Base-by-base conservation (phyloP, 1,140 invertebrate genomes). In the Drosophila ficusphila region DNA sequence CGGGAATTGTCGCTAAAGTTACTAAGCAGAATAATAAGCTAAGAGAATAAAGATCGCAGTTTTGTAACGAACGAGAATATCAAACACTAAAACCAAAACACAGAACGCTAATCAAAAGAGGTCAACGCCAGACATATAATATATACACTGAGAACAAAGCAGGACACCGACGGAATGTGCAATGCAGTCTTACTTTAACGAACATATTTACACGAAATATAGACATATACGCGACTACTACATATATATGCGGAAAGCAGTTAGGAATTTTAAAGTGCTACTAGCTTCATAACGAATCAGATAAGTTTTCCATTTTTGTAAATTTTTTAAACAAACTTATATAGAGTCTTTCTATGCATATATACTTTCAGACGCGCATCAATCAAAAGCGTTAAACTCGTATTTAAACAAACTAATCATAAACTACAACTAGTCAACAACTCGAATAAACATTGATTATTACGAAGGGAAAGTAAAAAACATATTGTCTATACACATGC, bases 161-260 rank as follows among this genome's bases (percentile, higher is more conserved):
- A 23, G 51, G 51, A 64, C 51, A 61, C 75, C 54, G 65, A 86
- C 42, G 44, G 60, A 57, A 83, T 83, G 85, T 89, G 83, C 83
- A 89, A 89, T 89, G 85, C 79, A 77, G 76, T 73, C 73, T 89
- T 89, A 89, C 85, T 89, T 83, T 89, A 89, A 70, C 56, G 39
- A 70, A 60, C 44, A 74, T 31, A 34, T 67, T 62, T 61, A 71
- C 19, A 76, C n/a, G 23, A 68, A 51, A 44, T 58, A 64, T 53
- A 57, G 33, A 49, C 31, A 70, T 65, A 58, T 79, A 58, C 31
- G 60, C 14, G 14, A 67, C 47, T 16, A 67, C 38, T 51, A 67
- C 52, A 53, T 16, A 75, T 65, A 49, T 58, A 36, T 54, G 49
- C 36, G 52, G 6, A 74, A 36, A 34, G 29, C 38, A 56, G 61